Percentiles rank a stretch among this genome's conserved stretches.
These are phyloP conservation scores for Anthrax anthrax DNA, from an alignment of 2,888 invertebrate species.

Conservation along the genomic window DNA sequence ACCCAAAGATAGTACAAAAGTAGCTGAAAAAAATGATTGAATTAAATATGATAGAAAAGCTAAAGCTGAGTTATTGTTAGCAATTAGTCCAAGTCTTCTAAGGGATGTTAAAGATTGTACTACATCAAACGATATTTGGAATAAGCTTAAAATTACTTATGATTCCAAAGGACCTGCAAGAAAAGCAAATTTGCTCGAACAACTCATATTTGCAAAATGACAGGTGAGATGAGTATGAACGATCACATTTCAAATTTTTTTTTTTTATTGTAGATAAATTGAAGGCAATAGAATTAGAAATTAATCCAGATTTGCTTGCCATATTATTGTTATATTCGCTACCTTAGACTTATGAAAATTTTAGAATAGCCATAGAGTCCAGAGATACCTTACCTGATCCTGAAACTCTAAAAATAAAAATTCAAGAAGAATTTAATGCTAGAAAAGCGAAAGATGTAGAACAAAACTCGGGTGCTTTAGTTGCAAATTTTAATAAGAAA, in stretches of 20 bases:
- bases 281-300: constrained; percentile 4
- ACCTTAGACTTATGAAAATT: constrained; percentile 5
- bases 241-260: constrained; percentile 3
- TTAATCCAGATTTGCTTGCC: constrained; percentile 4
- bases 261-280: constrained; percentile 2
- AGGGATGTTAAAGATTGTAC: constrained; percentile 5
- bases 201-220: constrained; percentile 4
- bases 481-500: neutral
- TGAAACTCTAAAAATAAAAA: constrained; percentile 2
- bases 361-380: constrained; percentile 7
- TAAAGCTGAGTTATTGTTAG: constrained; percentile 3
- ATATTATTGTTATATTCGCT: constrained; percentile 8
- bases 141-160: constrained; percentile 2
- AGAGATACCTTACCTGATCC: constrained; percentile 3
- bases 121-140: constrained; percentile 3
- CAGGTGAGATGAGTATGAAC: neutral
- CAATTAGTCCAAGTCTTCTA: constrained; percentile 4
- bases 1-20: neutral
- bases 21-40: constrained; percentile 1
- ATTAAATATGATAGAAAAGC: constrained; percentile 6
- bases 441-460: too few relatives aligned
- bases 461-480: too few relatives aligned
- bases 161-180: constrained; percentile 4
- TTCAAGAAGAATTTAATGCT: constrained; percentile 4
- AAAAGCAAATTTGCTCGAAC: constrained; percentile 5